Evolutionary conservation across 2,113 vertebrate genomes (phyloP).

Genomic region (Clupea harengus): DNA sequence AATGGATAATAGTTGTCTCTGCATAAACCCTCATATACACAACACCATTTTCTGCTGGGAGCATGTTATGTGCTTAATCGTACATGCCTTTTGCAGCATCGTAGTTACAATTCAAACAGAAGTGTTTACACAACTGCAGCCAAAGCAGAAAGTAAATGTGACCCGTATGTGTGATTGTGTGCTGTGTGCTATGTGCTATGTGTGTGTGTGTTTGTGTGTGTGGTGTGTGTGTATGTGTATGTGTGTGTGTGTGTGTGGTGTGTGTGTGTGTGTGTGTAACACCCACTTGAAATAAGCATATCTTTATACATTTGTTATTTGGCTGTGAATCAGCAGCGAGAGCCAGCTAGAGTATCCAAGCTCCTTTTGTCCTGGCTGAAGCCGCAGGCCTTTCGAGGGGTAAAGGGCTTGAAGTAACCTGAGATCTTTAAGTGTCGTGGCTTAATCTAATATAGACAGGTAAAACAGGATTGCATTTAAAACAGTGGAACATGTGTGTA

Average conservation of each 20-base stretch:
- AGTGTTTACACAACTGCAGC: slow-evolving; percentile 5
- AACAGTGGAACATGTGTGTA: not conserved
- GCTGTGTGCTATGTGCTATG: not conserved
- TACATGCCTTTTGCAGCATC: not conserved
- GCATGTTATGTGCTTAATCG: not conserved
- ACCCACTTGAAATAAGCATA: slow-evolving; percentile 18
- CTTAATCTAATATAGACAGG: slow-evolving; percentile 5
- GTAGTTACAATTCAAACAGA: not conserved
- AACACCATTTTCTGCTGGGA: not conserved
- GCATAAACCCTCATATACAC: not conserved
- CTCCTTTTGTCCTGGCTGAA: not conserved
- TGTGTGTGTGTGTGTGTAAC: not conserved
- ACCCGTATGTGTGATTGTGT: not conserved
- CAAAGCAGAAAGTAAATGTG: slow-evolving; percentile 1
- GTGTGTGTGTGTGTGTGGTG: slow-evolving; percentile 13
- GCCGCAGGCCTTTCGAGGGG: not conserved
- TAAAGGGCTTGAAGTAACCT: slow-evolving; percentile 2
- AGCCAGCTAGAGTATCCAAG: not conserved
- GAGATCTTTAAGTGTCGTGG: not conserved
- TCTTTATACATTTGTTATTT: slow-evolving; percentile 13
- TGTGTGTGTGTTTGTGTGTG: not conserved
- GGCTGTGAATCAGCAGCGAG: not conserved
- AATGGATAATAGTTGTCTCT: not conserved
- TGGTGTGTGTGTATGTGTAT: not conserved
- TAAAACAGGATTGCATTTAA: not conserved